Evolutionary conservation across 2,113 vertebrate genomes (phyloP).

Genomic region (Eleginops maclovinus): DNA sequence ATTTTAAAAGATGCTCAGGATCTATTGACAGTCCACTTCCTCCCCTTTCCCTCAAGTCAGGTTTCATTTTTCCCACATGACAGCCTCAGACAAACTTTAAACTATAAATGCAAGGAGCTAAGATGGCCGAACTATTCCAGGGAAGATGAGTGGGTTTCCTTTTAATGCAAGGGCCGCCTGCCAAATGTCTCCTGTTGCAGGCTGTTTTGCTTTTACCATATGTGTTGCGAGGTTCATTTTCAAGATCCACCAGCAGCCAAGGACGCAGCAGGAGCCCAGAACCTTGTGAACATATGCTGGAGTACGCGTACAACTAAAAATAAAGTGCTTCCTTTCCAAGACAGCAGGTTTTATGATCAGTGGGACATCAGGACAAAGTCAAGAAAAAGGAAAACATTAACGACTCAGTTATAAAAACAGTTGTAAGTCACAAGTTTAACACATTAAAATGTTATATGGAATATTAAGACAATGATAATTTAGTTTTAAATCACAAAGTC

Average conservation of each 20-base stretch:
- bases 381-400: not conserved
- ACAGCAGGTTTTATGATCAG: conserved; percentile 27
- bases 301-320: conserved; percentile 63
- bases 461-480: no score
- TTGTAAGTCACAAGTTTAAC: no score
- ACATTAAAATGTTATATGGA: no score
- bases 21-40: conserved; percentile 30
- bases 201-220: conserved; percentile 69
- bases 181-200: conserved; percentile 62
- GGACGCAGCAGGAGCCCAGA: conserved; percentile 44
- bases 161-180: conserved; percentile 56
- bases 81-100: conserved; percentile 31
- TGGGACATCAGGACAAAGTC: not conserved
- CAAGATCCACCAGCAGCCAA: conserved; percentile 56
- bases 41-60: conserved; percentile 4
- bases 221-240: conserved; percentile 58
- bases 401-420: no score
- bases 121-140: conserved; percentile 49
- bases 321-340: conserved; percentile 52
- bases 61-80: conserved; percentile 24
- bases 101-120: conserved; percentile 61
- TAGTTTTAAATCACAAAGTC: no score
- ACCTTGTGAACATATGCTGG: conserved; percentile 52
- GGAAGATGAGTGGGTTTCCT: conserved; percentile 45
- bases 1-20: conserved; percentile 9